Evolutionary conservation across 2,888 invertebrate species (phyloP).

Genomic region (Eutolmus rufibarbis): DNA sequence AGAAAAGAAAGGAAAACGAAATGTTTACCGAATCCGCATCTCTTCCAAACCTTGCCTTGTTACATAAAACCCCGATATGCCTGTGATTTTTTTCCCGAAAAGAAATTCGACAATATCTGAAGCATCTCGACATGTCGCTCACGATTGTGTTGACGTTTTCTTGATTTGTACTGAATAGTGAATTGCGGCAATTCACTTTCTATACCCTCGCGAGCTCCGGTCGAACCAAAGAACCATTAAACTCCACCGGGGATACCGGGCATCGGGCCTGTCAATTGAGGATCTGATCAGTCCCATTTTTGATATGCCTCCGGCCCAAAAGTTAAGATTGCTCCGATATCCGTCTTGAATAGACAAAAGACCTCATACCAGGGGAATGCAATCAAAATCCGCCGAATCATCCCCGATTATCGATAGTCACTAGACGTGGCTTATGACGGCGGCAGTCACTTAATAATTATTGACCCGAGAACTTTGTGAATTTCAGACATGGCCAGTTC

Average conservation of each 20-base stretch:
- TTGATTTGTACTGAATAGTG: background rate
- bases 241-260: background rate
- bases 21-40: background rate
- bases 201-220: background rate
- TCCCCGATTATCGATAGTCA: constrained; percentile 14
- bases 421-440: constrained; percentile 35
- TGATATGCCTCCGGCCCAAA: constrained; percentile 28
- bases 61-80: constrained; percentile 14
- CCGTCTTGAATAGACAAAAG: constrained; percentile 44
- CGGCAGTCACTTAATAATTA: constrained; percentile 35
- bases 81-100: background rate
- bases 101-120: background rate
- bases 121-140: constrained; percentile 14
- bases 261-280: constrained; percentile 17
- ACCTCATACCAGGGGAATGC: constrained; percentile 45
- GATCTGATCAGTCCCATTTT: constrained; percentile 20
- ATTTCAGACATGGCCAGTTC: constrained; percentile 18
- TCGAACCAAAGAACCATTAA: background rate
- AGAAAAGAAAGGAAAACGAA: background rate
- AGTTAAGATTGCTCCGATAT: constrained; percentile 28
- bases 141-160: constrained; percentile 31
- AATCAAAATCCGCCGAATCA: constrained; percentile 32
- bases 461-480: constrained; percentile 5
- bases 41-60: background rate
- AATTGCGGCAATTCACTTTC: constrained; percentile 31